Conservation (phyloP, 2,888 invertebrate species). For the Tridacna gigas region DNA sequence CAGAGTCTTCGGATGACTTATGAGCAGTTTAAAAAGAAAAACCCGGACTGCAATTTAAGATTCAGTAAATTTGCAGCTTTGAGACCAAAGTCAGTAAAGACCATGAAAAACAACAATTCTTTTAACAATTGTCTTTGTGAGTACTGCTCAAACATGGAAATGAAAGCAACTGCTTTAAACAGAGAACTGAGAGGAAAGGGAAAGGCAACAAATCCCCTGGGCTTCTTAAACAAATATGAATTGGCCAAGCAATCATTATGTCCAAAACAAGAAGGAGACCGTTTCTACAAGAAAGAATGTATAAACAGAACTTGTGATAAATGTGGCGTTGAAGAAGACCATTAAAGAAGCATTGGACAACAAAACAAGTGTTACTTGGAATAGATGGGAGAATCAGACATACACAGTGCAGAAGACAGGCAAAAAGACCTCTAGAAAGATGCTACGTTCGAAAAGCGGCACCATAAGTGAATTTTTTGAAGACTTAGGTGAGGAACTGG, state of each 20-base stretch:
- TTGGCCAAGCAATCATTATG: neutral
- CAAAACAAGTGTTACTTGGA: neutral
- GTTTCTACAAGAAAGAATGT: slow-evolving; percentile 9
- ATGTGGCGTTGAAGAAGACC: slow-evolving; percentile 2
- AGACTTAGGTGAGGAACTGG: slow-evolving; percentile 13
- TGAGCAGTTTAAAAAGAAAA: neutral
- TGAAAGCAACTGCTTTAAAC: slow-evolving; percentile 1
- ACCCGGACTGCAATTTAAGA: neutral
- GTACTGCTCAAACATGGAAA: slow-evolving; percentile 2
- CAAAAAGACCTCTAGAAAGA: slow-evolving; percentile 18
- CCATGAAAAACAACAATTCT: slow-evolving; percentile 4
- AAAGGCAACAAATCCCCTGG: no score
- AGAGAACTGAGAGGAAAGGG: neutral
- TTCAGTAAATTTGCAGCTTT: slow-evolving; percentile 9
- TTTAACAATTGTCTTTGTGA: slow-evolving; percentile 3
- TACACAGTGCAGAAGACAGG: slow-evolving; percentile 22
- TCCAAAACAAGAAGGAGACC: slow-evolving; percentile 9
- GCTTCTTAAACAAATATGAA: neutral
- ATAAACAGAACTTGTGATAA: slow-evolving; percentile 12
- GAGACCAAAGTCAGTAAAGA: slow-evolving; percentile 7
- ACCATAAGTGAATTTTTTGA: slow-evolving; percentile 10
- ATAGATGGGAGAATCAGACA: slow-evolving; percentile 15
- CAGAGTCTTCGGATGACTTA: neutral
- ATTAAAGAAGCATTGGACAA: slow-evolving; percentile 2
- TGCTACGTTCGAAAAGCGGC: slow-evolving; percentile 14